Evolutionary conservation across 2,797 vertebrate species (phyloP), one percentile per base, ranked within the genome.

Genomic region (Myotis myotis): DNA sequence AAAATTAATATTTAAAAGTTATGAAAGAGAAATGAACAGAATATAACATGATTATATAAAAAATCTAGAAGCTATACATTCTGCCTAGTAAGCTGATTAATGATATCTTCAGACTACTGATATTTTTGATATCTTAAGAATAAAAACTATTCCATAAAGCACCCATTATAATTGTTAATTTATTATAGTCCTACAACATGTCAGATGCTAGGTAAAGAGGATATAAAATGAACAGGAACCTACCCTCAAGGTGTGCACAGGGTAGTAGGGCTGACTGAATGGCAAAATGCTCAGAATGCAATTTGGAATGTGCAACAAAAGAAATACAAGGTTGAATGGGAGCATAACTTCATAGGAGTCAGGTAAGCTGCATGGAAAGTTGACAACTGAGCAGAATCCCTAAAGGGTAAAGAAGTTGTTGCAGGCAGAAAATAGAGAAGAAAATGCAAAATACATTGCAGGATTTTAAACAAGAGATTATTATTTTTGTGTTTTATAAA

Each of bases 1-100:
- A 68, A 72, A 89, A 41, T 64, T 47, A 62, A 30, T 85, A 85
- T 57, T 84, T 74, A 33, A 70, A 66, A 87, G n/a, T 38, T 55
- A 91, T 41, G 36, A 87, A 91, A 78, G 15, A 87, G 49, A 93
- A 89, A 89, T 90, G 23, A 75, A 91, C 1, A 83, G 44, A 72
- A 82, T 55, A 17, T 78, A 82, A 16, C 47, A 95, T 22, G 23
- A 68, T 7, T 70, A 2, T 38, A 64, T 41, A 5, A 96, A 76
- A 62, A 82, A 41, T 53, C 57, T 92, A 80, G 38, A 66, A 41
- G 36, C 20, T 89, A 44, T 88, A 78, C 78, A 85, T 92, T 60
- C 47, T 94, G 55, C 23, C 70, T 55, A 87, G 30, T 33, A 82
- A 91, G 78, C 30, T 91, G 79, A 74, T 62, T 22, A 57, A 49